phyloP scores from a whole-genome alignment of 1,140 invertebrate species.

The Macrocentrus cingulum region DNA sequence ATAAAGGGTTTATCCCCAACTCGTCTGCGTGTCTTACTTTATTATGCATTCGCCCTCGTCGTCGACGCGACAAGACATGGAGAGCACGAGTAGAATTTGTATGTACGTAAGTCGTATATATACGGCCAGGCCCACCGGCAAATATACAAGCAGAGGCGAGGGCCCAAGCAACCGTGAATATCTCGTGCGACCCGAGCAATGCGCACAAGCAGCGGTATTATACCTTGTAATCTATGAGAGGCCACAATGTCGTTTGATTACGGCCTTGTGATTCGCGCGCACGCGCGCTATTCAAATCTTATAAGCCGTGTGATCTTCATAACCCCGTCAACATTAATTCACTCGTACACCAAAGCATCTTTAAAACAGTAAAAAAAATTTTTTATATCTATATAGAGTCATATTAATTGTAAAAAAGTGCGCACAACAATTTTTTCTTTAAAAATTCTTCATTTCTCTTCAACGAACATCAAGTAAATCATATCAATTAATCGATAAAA shows the following conservation, averaged over 20 bases:
- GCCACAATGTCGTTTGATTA: constrained; percentile 47
- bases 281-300: constrained; percentile 46
- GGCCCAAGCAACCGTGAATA: constrained; percentile 13
- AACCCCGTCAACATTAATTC: too few species aligned
- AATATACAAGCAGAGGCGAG: not conserved
- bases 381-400: too few species aligned
- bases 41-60: constrained; percentile 41
- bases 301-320: constrained; percentile 27
- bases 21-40: constrained; percentile 36
- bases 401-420: too few species aligned
- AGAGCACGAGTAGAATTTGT: not conserved
- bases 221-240: constrained; percentile 35
- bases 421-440: too few species aligned
- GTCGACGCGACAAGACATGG: not conserved
- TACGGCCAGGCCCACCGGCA: constrained; percentile 8
- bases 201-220: constrained; percentile 11
- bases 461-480: too few species aligned
- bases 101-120: not conserved
- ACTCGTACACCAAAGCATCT: too few species aligned
- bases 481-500: too few species aligned
- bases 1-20: constrained; percentile 26
- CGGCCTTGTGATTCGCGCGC: constrained; percentile 31
- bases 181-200: not conserved
- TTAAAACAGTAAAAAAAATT: too few species aligned
- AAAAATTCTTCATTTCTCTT: too few species aligned